Evolutionary conservation across 2,797 vertebrate genomes (phyloP), one percentile per base, ranked within the genome.

Genomic region (Acanthurus leucopareius): DNA sequence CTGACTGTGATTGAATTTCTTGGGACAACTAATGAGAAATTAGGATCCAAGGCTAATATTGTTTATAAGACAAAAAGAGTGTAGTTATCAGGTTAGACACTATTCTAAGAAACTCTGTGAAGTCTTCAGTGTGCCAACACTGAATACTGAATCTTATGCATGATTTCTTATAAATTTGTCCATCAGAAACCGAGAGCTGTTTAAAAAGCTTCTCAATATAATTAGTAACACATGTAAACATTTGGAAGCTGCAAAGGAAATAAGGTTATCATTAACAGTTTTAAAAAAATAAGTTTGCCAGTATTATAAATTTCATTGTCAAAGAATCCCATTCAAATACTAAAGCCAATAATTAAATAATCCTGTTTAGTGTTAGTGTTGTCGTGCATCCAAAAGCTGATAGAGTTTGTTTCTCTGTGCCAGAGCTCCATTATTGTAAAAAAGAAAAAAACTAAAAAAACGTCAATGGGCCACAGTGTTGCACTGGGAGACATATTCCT

Each of bases 1-100:
- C 3, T 11, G 19, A 15, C 35, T 67, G 57, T 70, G 62, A 75
- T 51, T 83, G 66, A 25, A 74, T 57, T 57, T 70, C 72, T 80
- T 40, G 8, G 42, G 32, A 15, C 58, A 32, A 7, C 48, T 49
- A 22, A 67, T 68, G 40, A 81, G 16, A 77, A 63, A 80, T 56
- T 53, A 67, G n/a, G 22, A 57, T 75, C 47, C 66, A 63, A 70
- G 71, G 78, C n/a, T 78, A 45, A 51, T 56, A 25, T 56, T 75
- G 71, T 57, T 65, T 67, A 25, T 47, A 17, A 44, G 22, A 66
- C 14, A 76, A 32, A 44, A 9, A 63, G 20, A 22, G 49, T 22
- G 16, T n/a, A 42, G 48, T 73, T 57, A 35, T 65, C 38, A 58
- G 51, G 20, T 64, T 54, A 14, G 54, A 51, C 19, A 35, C 32